Evolutionary conservation across 1,140 invertebrate species (phyloP).

Genomic region (Asobara japonica): DNA sequence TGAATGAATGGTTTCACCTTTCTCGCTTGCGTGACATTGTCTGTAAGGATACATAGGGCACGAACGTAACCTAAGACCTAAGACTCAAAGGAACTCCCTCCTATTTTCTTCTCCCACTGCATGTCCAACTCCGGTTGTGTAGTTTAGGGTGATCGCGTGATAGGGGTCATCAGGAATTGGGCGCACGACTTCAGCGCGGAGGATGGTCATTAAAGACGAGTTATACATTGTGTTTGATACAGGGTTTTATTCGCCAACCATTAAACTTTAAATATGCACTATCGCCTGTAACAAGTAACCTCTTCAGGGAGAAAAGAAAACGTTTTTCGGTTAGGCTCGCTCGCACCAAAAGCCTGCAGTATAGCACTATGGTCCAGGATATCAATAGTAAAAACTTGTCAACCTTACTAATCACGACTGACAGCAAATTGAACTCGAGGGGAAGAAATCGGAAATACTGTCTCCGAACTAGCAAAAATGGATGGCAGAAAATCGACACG

Average conservation of each 20-base stretch:
- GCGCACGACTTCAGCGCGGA: slow-evolving; percentile 37
- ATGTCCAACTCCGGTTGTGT: not conserved
- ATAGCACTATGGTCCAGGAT: too few relatives aligned
- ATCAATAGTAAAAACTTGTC: too few relatives aligned
- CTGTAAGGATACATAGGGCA: slow-evolving; percentile 40
- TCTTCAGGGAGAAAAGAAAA: not conserved
- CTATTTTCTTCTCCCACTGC: not conserved
- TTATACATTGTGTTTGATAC: not conserved
- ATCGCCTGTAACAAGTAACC: not conserved
- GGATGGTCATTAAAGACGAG: slow-evolving; percentile 22
- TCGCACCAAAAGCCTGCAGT: too few relatives aligned
- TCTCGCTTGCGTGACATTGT: slow-evolving; percentile 42
- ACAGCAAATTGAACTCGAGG: too few relatives aligned
- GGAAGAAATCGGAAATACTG: too few relatives aligned
- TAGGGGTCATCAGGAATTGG: slow-evolving; percentile 38
- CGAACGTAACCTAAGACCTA: slow-evolving; percentile 41
- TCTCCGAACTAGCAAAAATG: too few relatives aligned
- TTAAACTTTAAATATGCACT: not conserved
- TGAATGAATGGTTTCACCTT: slow-evolving; percentile 36
- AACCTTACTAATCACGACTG: too few relatives aligned
- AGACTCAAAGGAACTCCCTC: slow-evolving; percentile 12
- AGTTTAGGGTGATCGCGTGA: slow-evolving; percentile 28
- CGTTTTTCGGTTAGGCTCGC: too few relatives aligned
- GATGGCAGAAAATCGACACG: too few relatives aligned
- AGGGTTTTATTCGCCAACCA: not conserved